Percentiles rank a stretch among this genome's conserved stretches.
Conservation (phyloP, 2,113 vertebrate species). For the Heterotilapia buettikoferi region DNA sequence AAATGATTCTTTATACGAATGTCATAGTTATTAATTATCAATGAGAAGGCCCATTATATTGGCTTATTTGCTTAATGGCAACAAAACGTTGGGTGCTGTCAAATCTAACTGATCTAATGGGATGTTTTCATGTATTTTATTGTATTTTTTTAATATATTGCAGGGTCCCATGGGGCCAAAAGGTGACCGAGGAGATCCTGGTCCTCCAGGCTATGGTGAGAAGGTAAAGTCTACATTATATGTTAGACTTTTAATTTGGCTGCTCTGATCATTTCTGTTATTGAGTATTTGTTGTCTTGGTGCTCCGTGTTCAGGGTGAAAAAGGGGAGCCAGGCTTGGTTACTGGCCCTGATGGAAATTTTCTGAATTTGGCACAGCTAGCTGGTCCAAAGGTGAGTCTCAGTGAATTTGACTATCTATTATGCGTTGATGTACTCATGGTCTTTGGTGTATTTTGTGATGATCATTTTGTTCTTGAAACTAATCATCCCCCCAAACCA, state of each 20-base stretch:
- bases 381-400: slow-evolving; percentile 58
- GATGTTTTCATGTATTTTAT: neutral
- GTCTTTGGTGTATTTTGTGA: neutral
- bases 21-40: neutral
- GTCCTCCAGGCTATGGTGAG: slow-evolving; percentile 47
- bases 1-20: neutral
- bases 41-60: neutral
- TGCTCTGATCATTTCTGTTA: neutral
- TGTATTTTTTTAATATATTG: neutral
- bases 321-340: slow-evolving; percentile 72
- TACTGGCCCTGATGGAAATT: slow-evolving; percentile 69
- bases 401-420: neutral
- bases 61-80: neutral
- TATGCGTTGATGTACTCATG: neutral
- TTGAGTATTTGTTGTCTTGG: neutral
- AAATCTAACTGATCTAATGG: neutral
- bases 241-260: neutral
- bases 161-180: slow-evolving; percentile 75
- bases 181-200: slow-evolving; percentile 66
- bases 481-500: neutral
- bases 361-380: slow-evolving; percentile 35
- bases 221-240: slow-evolving; percentile 52
- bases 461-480: neutral
- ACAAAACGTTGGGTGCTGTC: neutral
- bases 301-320: slow-evolving; percentile 61